Percentiles rank a stretch among this genome's conserved stretches.
Evolutionary conservation across 2,888 invertebrate species (phyloP).

Genomic region (Allolobophora icterica): DNA sequence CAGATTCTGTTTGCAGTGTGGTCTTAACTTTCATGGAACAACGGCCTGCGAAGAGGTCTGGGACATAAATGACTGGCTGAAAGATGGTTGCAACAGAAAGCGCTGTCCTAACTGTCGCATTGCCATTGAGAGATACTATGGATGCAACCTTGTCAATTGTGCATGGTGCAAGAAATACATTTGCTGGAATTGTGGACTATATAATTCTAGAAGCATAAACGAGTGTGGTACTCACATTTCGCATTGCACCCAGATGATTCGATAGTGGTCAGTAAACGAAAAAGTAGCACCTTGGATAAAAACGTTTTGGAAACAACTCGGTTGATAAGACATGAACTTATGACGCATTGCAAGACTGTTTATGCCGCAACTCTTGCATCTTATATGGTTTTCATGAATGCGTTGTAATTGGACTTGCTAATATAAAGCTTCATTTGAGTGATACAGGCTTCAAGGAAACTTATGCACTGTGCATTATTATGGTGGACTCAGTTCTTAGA

Average conservation of each 20-base stretch:
- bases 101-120: not conserved
- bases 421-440: no score
- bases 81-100: not conserved
- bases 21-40: not conserved
- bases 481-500: no score
- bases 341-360: no score
- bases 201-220: not conserved
- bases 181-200: constrained; percentile 4
- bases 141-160: not conserved
- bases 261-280: no score
- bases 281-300: no score
- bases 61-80: not conserved
- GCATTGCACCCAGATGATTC: not conserved
- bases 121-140: not conserved
- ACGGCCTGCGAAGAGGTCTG: not conserved
- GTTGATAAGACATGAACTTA: no score
- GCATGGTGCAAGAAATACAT: not conserved
- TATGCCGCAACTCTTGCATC: no score
- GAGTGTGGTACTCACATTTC: not conserved
- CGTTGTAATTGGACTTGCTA: no score
- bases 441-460: no score
- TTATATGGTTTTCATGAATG: no score
- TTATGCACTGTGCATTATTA: no score
- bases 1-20: not conserved
- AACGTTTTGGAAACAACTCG: no score